Base-by-base conservation (phyloP, 2,113 vertebrate species). In the Melospiza georgiana region DNA sequence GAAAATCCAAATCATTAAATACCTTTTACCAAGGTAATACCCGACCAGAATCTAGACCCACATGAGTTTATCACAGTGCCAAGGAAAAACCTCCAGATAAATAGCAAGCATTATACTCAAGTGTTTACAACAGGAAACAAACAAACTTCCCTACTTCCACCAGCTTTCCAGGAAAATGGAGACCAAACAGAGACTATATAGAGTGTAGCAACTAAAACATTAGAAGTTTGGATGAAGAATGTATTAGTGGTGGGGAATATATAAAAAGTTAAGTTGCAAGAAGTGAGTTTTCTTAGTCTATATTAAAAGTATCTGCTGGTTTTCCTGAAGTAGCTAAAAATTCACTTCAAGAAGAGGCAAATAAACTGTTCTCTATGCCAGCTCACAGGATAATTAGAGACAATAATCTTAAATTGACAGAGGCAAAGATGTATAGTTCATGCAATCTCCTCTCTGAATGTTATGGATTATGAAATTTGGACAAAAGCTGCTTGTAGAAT, bases 131-230 rank as follows among this genome's bases (percentile, higher is more conserved):
- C 5, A 68, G 8, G 13, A 80, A 86, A 58, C 3, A 71, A 63
- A 24, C 15, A 33, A 30, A 39, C 25, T 37, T 71, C 17, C 31
- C 15, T 57, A 12, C 49, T 65, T 77, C 18, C 30, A 30, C 57
- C 17, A 41, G 15, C 20, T 73, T 80, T 18, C 51, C 21, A 44
- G n/a, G 31, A 39, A 93, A 85, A 48, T 2, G 6, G 31, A 82
- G 27, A 87, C 5, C 20, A 58, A 71, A 33, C 0, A 0, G 48
- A 44, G 16, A 52, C 16, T 14, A 14, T 1, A 13, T 0, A 22
- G 71, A 92, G 20, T 3, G 1, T 4, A 87, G 30, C 2, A 30
- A 46, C 5, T 46, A n/a, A 73, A 54, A 25, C 44, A 52, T 17
- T 30, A 54, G 9, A 75, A 28, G 12, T 84, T 15, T 63, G 24